phyloP scores from a whole-genome alignment of 2,113 vertebrate species.

The Redunca redunca region DNA sequence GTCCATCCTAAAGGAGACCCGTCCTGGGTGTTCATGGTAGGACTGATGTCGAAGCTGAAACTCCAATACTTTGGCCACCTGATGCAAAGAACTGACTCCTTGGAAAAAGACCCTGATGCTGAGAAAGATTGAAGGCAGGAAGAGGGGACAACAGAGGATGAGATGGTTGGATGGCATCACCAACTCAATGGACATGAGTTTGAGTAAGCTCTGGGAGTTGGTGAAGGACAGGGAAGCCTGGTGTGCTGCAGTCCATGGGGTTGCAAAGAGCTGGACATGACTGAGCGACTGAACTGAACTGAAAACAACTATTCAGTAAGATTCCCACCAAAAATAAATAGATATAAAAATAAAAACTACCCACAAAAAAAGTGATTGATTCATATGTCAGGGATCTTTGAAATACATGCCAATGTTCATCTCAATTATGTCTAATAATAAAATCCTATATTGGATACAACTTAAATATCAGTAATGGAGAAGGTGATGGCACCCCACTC shows the following conservation, averaged over 20 bases:
- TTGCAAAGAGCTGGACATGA: not conserved
- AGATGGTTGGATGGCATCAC: not conserved
- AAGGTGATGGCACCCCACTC: too few species aligned
- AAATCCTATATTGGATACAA: not conserved
- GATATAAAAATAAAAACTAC: not conserved
- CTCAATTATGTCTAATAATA: conserved; percentile 9
- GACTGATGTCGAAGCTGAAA: not conserved
- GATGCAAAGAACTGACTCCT: not conserved
- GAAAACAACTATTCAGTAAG: not conserved
- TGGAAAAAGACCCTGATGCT: not conserved
- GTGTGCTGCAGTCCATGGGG: not conserved
- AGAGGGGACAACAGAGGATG: not conserved
- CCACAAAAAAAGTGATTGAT: not conserved
- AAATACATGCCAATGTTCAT: not conserved
- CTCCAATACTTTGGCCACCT: not conserved
- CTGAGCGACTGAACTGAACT: not conserved
- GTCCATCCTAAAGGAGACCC: not conserved
- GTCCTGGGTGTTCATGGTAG: not conserved
- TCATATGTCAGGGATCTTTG: not conserved
- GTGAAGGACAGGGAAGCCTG: not conserved
- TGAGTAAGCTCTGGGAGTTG: not conserved
- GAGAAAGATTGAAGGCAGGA: not conserved
- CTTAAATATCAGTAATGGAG: not conserved
- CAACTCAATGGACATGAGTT: not conserved
- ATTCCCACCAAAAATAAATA: not conserved